phyloP scores from a whole-genome alignment of 2,113 vertebrate species.

The Dipodomys spectabilis region DNA sequence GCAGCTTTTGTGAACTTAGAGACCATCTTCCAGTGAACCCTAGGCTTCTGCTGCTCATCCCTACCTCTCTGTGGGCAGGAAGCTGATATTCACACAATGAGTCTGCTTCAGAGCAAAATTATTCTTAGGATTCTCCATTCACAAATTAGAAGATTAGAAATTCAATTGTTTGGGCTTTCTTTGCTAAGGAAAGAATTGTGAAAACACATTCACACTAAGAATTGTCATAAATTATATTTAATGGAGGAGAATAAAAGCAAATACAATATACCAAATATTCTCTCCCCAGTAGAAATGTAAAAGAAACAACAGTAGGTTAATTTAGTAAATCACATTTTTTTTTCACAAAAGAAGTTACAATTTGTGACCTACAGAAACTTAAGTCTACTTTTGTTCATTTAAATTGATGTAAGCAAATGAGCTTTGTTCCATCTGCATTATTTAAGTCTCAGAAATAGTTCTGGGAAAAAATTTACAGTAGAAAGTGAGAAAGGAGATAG shows the following conservation, averaged over 20 bases:
- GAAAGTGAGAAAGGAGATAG: conserved; percentile 58
- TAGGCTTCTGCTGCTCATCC: background rate
- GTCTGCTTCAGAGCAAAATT: background rate
- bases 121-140: background rate
- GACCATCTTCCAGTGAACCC: background rate
- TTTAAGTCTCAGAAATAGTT: conserved; percentile 59
- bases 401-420: conserved; percentile 54
- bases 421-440: conserved; percentile 36
- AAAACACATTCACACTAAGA: background rate
- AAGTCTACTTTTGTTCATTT: conserved; percentile 57
- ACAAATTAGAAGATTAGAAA: background rate
- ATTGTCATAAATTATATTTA: conserved; percentile 30
- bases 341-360: conserved; percentile 10
- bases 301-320: conserved; percentile 27
- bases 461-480: conserved; percentile 36
- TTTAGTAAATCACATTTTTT: conserved; percentile 45
- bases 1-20: background rate
- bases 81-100: background rate
- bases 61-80: background rate
- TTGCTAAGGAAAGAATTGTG: background rate
- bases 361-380: background rate
- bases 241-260: background rate
- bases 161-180: background rate
- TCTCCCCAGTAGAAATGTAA: background rate
- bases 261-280: background rate